Percentiles rank a stretch among this genome's conserved stretches.
These are phyloP conservation scores for Hymenochirus boettgeri DNA, from an alignment of 2,113 vertebrate species.

Conservation along the genomic window DNA sequence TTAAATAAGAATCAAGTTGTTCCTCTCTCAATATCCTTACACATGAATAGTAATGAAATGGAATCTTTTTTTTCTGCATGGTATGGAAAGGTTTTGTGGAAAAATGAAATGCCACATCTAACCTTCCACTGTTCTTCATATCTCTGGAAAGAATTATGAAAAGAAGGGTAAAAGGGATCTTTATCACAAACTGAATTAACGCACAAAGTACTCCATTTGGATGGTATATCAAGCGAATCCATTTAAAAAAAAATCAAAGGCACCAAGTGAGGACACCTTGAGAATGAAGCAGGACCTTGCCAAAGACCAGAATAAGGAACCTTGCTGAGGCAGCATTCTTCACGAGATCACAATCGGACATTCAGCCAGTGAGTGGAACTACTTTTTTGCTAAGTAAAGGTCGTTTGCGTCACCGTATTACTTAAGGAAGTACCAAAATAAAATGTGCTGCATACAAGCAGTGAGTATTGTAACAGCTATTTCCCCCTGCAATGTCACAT, in stretches of 20 bases:
- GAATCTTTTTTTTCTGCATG: conserved; percentile 66
- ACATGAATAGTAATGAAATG: conserved; percentile 99
- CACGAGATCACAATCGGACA: conserved; percentile 89
- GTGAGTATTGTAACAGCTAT: conserved; percentile 27
- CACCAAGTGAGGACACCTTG: conserved; percentile 97
- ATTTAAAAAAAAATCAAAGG: conserved; percentile 84
- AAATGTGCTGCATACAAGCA: conserved; percentile 49
- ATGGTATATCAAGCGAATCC: conserved; percentile 99
- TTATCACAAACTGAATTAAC: conserved; percentile 99
- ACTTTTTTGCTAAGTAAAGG: conserved; percentile 88
- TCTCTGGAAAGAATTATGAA: conserved; percentile 97
- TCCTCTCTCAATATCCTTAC: conserved; percentile 81
- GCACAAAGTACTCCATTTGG: conserved; percentile 98
- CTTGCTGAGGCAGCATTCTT: conserved; percentile 98
- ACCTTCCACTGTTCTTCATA: conserved; percentile 99
- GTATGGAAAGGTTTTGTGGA: conserved; percentile 80
- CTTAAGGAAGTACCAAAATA: conserved; percentile 47
- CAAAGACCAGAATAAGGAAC: conserved; percentile 82
- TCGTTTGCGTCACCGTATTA: conserved; percentile 73
- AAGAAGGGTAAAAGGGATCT: conserved; percentile 97
- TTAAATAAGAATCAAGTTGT: conserved; percentile 89
- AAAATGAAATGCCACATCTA: conserved; percentile 94
- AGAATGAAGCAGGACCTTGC: conserved; percentile 97
- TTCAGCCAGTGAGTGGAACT: conserved; percentile 77
- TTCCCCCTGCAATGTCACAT: conserved; percentile 20